Conservation (phyloP, 64 coral and sea anemone genomes). For the Actinia tenebrosa region DNA sequence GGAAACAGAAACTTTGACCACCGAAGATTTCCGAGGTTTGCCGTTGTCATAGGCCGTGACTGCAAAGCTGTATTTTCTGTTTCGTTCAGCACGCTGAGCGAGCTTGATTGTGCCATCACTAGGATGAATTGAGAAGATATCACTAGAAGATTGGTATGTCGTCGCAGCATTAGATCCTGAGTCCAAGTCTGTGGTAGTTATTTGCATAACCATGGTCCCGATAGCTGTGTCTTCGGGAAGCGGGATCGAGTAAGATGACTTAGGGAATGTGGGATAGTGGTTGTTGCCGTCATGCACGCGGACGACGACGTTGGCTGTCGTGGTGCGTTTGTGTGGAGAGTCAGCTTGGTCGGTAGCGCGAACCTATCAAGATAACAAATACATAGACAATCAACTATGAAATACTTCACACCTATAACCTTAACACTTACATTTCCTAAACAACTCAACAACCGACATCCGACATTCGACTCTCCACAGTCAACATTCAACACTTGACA, state of each 20-base stretch:
- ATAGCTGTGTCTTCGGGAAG: slow-evolving; percentile 39
- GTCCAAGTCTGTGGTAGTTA: slow-evolving; percentile 49
- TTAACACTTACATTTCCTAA: too few species aligned
- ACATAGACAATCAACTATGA: not conserved
- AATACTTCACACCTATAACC: too few species aligned
- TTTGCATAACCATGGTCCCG: slow-evolving; percentile 19
- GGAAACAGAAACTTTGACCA: slow-evolving; percentile 29
- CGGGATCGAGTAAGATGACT: slow-evolving; percentile 66
- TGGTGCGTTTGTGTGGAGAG: slow-evolving; percentile 13
- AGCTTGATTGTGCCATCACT: slow-evolving; percentile 34
- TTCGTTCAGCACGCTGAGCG: not conserved
- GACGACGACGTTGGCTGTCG: slow-evolving; percentile 21
- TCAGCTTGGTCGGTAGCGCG: slow-evolving; percentile 43
- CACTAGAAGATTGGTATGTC: slow-evolving; percentile 34
- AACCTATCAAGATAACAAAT: slow-evolving; percentile 3
- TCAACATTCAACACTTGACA: too few species aligned
- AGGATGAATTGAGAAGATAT: slow-evolving; percentile 32
- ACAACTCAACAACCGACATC: too few species aligned
- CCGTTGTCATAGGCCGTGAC: slow-evolving; percentile 39
- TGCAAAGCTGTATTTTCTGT: slow-evolving; percentile 48
- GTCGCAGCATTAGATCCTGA: slow-evolving; percentile 51
- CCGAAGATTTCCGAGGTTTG: slow-evolving; percentile 23
- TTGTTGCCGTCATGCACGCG: slow-evolving; percentile 59
- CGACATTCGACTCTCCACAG: too few species aligned
- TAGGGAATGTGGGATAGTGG: slow-evolving; percentile 47